A percentile compares a stretch with the other conserved stretches of the same genome.
phyloP scores from a whole-genome alignment of 2,888 invertebrate genomes.

The Smittia aterrima region DNA sequence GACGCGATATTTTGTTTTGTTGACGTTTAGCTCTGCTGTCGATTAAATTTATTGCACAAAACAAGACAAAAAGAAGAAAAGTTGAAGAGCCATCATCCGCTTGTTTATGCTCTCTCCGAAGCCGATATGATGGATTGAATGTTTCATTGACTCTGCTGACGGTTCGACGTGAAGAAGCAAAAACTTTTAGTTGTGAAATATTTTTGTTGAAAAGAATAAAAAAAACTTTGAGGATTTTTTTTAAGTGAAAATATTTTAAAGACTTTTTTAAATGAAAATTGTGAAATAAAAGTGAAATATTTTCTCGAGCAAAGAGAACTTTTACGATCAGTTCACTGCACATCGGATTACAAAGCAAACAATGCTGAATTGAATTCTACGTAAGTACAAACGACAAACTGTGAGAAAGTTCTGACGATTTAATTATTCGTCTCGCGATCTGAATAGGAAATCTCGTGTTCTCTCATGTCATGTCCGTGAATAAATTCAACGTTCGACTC shows the following conservation, averaged over 20 bases:
- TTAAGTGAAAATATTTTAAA: conserved; percentile 2
- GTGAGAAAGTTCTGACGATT: conserved; percentile 28
- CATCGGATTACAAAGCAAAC: background rate
- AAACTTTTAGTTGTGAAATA: background rate
- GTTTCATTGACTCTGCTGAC: conserved; percentile 29
- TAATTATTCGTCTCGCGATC: conserved; percentile 6
- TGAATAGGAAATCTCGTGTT: background rate
- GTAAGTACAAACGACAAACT: conserved; percentile 12
- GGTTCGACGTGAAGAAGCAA: conserved; percentile 30
- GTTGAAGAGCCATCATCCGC: conserved; percentile 18
- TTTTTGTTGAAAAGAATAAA: background rate
- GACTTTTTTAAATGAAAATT: background rate
- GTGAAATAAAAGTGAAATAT: background rate
- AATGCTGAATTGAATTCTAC: conserved; percentile 14
- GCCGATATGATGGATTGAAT: conserved; percentile 32
- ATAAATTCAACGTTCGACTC: background rate
- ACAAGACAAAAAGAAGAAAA: conserved; percentile 8
- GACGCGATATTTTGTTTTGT: conserved; percentile 12
- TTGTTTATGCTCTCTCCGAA: background rate
- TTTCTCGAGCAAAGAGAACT: background rate
- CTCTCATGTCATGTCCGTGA: background rate
- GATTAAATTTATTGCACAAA: conserved; percentile 36
- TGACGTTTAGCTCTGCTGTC: conserved; percentile 31
- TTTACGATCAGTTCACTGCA: background rate
- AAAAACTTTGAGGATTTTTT: background rate